Evolutionary conservation across 2,888 invertebrate species (phyloP).

Genomic region (Sarcophaga carnaria): DNA sequence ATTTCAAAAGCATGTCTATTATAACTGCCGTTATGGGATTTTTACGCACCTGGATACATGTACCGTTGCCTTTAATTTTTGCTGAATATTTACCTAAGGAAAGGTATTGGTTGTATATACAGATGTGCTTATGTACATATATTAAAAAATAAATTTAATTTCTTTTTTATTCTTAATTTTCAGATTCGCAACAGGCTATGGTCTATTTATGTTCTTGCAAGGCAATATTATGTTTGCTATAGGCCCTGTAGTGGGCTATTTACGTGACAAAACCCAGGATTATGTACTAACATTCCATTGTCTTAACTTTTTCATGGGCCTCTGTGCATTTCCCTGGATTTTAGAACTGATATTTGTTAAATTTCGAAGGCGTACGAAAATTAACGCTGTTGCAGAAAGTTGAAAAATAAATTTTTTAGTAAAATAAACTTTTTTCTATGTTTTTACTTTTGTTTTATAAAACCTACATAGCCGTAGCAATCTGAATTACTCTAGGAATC

Average conservation of each 20-base stretch:
- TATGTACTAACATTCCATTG: constrained; percentile 87
- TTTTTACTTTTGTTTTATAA: not conserved
- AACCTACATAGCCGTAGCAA: not conserved
- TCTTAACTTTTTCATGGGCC: constrained; percentile 85
- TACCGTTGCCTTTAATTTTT: constrained; percentile 87
- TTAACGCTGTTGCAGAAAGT: constrained; percentile 13
- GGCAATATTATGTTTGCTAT: constrained; percentile 87
- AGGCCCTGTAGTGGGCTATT: constrained; percentile 86
- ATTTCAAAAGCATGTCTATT: constrained; percentile 84
- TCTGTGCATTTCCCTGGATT: constrained; percentile 87
- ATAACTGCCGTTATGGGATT: constrained; percentile 86
- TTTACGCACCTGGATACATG: constrained; percentile 87
- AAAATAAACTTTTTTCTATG: not conserved
- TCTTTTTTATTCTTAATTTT: constrained; percentile 10
- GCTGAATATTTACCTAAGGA: constrained; percentile 87
- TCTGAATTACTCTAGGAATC: no score
- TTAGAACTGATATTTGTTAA: constrained; percentile 83
- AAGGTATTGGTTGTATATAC: constrained; percentile 72
- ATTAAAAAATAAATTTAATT: not conserved
- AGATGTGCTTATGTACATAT: not conserved
- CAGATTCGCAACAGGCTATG: constrained; percentile 88
- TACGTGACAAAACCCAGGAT: constrained; percentile 85
- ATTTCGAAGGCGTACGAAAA: constrained; percentile 72
- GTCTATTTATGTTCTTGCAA: constrained; percentile 88
- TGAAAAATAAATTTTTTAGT: not conserved